Base-by-base conservation (phyloP, 2,888 invertebrate genomes). In the Melipona beecheii region DNA sequence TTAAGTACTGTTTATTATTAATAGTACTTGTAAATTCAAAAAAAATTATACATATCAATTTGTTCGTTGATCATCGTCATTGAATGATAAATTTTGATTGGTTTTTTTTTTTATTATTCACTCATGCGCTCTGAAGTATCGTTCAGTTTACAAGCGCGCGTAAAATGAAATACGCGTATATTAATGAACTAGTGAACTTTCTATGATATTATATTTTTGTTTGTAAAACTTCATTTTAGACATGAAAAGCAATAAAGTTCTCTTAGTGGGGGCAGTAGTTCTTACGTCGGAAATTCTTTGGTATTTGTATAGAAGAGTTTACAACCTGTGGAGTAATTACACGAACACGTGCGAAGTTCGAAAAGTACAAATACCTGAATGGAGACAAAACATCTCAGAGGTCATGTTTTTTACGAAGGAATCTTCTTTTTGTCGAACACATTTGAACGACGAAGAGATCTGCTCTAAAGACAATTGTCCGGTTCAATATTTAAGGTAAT, bases 401-500 rank as follows among this genome's bases (percentile, higher is more conserved):
- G 93, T 93, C 0, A 69, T 94, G 54, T 92, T 94, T 74, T 94
- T 94, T 71, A 91, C 93, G 0, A 92, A 92, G 52, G 84, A 90
- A 4, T 87, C 89, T 52, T 72, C 85, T 50, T 52, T 78, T 2
- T 94, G 94, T 79, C 87, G 91, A n/a, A 31, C 52, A 13, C 93
- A 93, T 71, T 52, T 87, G 0, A 72, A 27, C 36, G 52, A 50
- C n/a, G 70, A 62, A 24, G 36, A 60, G 24, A 62, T 87, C 0
- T 93, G 93, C 72, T 15, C 2, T 0, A 87, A 79, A 24, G 6
- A 56, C 0, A 81, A 70, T 64, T 93, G 93, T 76, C 81, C 93
- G 6, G 87, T 90, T 24, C 70, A 31, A 17, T 75, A 89, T 72
- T 64, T 93, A 19, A 90, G 86, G 94, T 94, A 89, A 89, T n/a